Evolutionary conservation across 2,888 invertebrate genomes (phyloP), one percentile per base, ranked within the genome.

Genomic region (Poecilus cupreus): DNA sequence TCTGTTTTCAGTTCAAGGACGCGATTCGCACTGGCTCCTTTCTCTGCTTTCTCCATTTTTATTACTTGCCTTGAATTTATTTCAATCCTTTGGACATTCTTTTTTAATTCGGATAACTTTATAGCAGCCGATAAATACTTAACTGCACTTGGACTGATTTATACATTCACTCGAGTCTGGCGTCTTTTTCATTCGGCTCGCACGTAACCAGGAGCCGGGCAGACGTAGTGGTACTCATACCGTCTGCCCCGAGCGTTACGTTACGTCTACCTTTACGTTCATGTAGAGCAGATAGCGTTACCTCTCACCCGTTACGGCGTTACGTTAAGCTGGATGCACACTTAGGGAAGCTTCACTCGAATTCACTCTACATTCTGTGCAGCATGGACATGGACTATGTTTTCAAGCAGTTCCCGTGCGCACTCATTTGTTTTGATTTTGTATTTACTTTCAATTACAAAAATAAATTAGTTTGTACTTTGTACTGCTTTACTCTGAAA

Each of bases 61-160:
- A 86, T 85, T 85, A 84, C 84, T 84, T 74, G 84, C 85, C 84
- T 84, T 86, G 86, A 85, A 87, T 87, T 86, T 86, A 86, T 85
- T 85, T 84, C 85, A 85, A 86, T 86, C 84, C 84, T 83, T 82
- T 84, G 83, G 79, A 70, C 51, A 60, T 79, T 46, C 79, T 54
- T 68, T 68, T 64, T 68, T 76, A 81, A 83, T 82, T 85, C 85
- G 82, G 83, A 86, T 85, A 85, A 83, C 84, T 85, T 84, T 85
- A 83, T 84, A 85, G 77, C 60, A 51, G 64, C 77, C 77, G 77
- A 77, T 77, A 77, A 77, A 77, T 77, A 77, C 77, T 60, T 77
- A 60, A 77, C 77, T 77, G 77, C 77, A 77, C 60, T 77, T 57
- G 39, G 46, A 60, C 64, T 77, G 77, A 77, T 77, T 77, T 77